Evolutionary conservation across 2,113 vertebrate genomes (phyloP).

Genomic region (Pristiophorus japonicus): DNA sequence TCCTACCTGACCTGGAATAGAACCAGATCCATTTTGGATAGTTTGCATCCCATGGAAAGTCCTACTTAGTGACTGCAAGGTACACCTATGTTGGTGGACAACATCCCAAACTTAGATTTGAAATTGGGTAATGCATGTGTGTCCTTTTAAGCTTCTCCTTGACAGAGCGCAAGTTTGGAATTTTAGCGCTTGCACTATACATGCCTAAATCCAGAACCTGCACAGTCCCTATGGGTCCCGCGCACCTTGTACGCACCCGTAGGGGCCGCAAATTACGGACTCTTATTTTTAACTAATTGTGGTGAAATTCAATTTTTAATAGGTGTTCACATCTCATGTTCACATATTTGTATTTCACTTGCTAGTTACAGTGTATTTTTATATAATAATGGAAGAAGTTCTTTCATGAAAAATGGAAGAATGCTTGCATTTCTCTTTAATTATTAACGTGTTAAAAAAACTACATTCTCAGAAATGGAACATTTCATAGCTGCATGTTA

Average conservation of each 20-base stretch:
- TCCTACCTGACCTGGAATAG: background rate
- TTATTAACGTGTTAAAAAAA: background rate
- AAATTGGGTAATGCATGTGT: background rate
- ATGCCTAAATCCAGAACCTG: too few species aligned
- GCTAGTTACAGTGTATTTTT: background rate
- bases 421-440: background rate
- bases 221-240: too few species aligned
- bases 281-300: slow-evolving; percentile 9
- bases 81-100: background rate
- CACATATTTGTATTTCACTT: slow-evolving; percentile 1
- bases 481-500: background rate
- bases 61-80: background rate
- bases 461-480: background rate
- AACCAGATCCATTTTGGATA: background rate
- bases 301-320: background rate
- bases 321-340: background rate
- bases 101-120: background rate
- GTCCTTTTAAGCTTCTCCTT: background rate
- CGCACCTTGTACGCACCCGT: too few species aligned
- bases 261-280: too few species aligned
- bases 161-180: too few species aligned
- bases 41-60: background rate
- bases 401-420: background rate
- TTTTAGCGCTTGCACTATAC: too few species aligned
- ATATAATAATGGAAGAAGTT: background rate